A percentile compares a stretch with the other conserved stretches of the same genome.
These are phyloP conservation scores for Ciconia stormi DNA, from an alignment of 2,113 vertebrate species.

Conservation along the genomic window DNA sequence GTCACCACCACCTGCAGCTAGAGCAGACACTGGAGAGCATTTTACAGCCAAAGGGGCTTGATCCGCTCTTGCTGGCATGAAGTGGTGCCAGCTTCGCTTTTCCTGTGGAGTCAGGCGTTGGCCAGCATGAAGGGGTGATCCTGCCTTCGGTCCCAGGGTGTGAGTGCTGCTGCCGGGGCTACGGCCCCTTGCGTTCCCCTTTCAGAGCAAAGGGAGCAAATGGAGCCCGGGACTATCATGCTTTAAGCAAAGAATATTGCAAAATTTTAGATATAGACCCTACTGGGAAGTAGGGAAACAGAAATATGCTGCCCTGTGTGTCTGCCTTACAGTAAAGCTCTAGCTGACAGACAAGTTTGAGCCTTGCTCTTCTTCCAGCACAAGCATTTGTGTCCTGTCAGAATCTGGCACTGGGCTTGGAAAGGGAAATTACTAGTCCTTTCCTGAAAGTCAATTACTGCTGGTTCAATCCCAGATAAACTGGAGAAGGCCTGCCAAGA, in stretches of 20 bases:
- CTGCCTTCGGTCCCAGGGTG: neutral
- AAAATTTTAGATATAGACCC: neutral
- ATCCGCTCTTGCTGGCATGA: neutral
- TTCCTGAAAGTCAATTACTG: constrained; percentile 29
- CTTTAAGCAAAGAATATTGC: neutral
- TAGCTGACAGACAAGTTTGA: neutral
- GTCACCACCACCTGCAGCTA: constrained; percentile 28
- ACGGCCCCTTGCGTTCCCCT: neutral
- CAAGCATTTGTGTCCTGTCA: neutral
- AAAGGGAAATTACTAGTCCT: constrained; percentile 31
- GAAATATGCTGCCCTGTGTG: neutral
- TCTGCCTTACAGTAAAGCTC: neutral
- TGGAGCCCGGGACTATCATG: no score
- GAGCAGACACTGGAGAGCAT: neutral
- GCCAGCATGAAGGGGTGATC: neutral
- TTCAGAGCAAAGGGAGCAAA: neutral
- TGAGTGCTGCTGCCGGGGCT: neutral
- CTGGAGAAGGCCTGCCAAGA: constrained; percentile 8
- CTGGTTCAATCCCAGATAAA: constrained; percentile 30
- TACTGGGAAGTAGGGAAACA: neutral
- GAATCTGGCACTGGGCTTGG: neutral
- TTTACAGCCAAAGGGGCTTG: neutral
- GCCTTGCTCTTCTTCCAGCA: neutral
- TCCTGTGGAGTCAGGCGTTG: neutral
- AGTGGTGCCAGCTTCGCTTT: neutral